phyloP scores from a whole-genome alignment of 2,888 invertebrate species.

The Schizotus pectinicornis region DNA sequence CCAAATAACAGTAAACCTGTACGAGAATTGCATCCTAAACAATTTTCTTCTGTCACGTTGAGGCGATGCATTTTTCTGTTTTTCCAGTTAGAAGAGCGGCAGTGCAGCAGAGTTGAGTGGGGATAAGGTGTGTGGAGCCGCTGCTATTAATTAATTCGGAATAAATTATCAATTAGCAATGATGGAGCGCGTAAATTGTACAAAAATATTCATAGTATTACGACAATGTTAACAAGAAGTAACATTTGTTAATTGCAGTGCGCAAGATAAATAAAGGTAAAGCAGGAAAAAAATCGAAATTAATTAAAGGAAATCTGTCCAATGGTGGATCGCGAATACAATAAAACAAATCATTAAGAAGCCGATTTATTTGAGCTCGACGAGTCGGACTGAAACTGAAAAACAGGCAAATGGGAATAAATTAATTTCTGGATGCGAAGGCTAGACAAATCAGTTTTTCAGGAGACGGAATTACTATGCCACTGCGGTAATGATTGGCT shows the following conservation, averaged over 20 bases:
- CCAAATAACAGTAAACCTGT: too few relatives aligned
- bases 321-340: slow-evolving; percentile 20
- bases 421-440: slow-evolving; percentile 31
- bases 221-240: slow-evolving; percentile 26
- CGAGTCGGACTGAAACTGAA: slow-evolving; percentile 12
- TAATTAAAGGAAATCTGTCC: slow-evolving; percentile 29
- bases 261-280: slow-evolving; percentile 22
- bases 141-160: slow-evolving; percentile 1
- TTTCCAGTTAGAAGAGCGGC: too few relatives aligned
- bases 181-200: slow-evolving; percentile 4
- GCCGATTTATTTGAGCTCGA: slow-evolving; percentile 17
- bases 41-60: too few relatives aligned
- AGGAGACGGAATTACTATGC: slow-evolving; percentile 36
- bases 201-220: slow-evolving; percentile 10
- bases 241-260: slow-evolving; percentile 27
- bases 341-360: slow-evolving; percentile 19
- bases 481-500: slow-evolving; percentile 36
- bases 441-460: slow-evolving; percentile 38
- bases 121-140: too few relatives aligned
- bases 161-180: slow-evolving; percentile 10
- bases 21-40: too few relatives aligned
- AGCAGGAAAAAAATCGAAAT: slow-evolving; percentile 17
- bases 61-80: too few relatives aligned
- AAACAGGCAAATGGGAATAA: slow-evolving; percentile 28
- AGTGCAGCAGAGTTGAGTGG: too few relatives aligned